Evolutionary conservation across 2,797 vertebrate genomes (phyloP).

Genomic region (Odontamblyopus lacepedii): DNA sequence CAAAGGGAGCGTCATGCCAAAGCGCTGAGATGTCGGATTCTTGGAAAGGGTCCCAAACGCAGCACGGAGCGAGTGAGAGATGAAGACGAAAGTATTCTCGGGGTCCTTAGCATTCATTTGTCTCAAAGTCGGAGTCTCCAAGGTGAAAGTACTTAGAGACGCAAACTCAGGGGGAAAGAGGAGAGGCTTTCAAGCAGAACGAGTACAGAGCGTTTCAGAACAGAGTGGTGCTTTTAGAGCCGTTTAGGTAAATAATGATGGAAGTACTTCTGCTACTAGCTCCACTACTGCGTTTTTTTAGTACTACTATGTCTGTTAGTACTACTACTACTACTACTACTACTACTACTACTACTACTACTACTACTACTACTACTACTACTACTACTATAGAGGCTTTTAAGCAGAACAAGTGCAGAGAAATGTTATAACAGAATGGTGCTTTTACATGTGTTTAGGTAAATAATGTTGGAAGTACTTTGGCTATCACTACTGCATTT

Average conservation of each 20-base stretch:
- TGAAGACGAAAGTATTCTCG: slow-evolving; percentile 9
- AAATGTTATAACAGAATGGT: too few species aligned
- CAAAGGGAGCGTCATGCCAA: slow-evolving; percentile 18
- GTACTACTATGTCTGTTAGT: not conserved
- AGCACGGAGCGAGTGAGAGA: slow-evolving; percentile 4
- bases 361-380: not conserved
- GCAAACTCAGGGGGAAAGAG: slow-evolving; percentile 21
- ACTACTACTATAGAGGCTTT: too few species aligned
- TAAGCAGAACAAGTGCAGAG: too few species aligned
- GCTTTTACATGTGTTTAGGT: too few species aligned
- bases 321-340: not conserved
- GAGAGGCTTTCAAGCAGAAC: slow-evolving; percentile 33
- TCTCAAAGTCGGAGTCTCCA: slow-evolving; percentile 28
- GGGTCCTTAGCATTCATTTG: slow-evolving; percentile 14
- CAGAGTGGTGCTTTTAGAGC: not conserved
- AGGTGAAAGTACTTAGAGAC: slow-evolving; percentile 35
- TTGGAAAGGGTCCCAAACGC: slow-evolving; percentile 29
- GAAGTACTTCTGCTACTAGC: not conserved
- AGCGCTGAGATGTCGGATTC: slow-evolving; percentile 38
- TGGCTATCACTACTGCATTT: too few species aligned
- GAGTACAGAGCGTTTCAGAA: not conserved
- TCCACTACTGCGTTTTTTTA: not conserved
- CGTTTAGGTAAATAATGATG: slow-evolving; percentile 9
- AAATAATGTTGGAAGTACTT: too few species aligned
- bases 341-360: not conserved